Conservation (phyloP, 2,888 invertebrate genomes). For the Patella ulyssiponensis region DNA sequence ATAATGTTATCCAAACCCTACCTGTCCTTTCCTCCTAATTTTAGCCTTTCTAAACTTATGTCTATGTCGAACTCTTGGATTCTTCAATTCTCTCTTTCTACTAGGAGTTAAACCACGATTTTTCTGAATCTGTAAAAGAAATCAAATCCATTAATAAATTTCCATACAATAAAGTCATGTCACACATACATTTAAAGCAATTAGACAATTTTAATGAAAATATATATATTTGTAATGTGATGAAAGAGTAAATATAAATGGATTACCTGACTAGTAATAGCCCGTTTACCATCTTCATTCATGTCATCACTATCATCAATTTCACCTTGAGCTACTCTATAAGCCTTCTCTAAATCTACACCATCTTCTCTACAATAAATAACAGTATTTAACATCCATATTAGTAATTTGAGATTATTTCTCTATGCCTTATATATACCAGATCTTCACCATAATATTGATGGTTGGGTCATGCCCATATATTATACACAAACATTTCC, state of each 20-base stretch:
- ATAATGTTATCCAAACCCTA: conserved; percentile 71
- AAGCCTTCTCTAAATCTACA: conserved; percentile 8
- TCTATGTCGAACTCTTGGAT: conserved; percentile 95
- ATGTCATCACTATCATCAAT: conserved; percentile 60
- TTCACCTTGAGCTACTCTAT: conserved; percentile 39
- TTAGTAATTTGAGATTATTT: not conserved
- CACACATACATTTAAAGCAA: not conserved
- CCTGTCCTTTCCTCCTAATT: conserved; percentile 93
- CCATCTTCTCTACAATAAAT: not conserved
- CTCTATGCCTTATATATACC: not conserved
- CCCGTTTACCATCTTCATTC: conserved; percentile 78
- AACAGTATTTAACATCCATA: not conserved
- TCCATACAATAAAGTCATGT: not conserved
- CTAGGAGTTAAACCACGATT: conserved; percentile 94
- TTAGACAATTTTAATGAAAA: not conserved
- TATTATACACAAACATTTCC: not conserved
- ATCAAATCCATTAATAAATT: not conserved
- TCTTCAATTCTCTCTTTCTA: conserved; percentile 91
- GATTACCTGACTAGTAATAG: conserved; percentile 82
- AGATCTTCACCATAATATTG: not conserved
- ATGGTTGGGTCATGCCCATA: not conserved
- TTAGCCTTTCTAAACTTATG: conserved; percentile 92
- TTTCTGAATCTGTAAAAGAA: conserved; percentile 85
- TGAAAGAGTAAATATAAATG: not conserved
- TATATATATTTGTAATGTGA: not conserved